phyloP scores from a whole-genome alignment of 2,888 invertebrate genomes.

The Siphonodentalium dalli region DNA sequence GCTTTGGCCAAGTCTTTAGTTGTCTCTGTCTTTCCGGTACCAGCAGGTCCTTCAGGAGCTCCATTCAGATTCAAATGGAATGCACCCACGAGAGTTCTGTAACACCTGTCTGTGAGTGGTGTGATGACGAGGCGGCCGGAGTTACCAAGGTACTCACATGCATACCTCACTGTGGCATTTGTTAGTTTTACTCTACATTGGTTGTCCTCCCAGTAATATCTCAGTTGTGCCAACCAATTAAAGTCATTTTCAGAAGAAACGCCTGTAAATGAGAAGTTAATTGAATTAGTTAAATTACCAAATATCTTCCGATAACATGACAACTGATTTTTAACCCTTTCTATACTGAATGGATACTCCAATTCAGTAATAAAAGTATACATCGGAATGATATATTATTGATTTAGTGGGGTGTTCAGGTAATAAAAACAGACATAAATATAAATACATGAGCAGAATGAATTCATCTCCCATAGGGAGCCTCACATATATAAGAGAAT shows the following conservation, averaged over 20 bases:
- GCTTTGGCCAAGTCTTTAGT: constrained; percentile 93
- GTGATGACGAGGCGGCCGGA: constrained; percentile 85
- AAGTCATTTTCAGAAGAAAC: constrained; percentile 82
- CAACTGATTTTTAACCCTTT: too few relatives aligned
- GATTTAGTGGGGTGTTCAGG: too few relatives aligned
- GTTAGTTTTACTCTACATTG: constrained; percentile 77
- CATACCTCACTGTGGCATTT: constrained; percentile 86
- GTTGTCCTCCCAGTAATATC: constrained; percentile 76
- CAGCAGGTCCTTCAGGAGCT: constrained; percentile 67
- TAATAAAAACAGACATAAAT: too few relatives aligned
- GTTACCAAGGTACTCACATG: constrained; percentile 93
- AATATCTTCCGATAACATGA: neutral
- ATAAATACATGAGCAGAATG: too few relatives aligned
- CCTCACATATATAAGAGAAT: too few relatives aligned
- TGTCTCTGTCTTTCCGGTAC: constrained; percentile 68
- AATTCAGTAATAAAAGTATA: too few relatives aligned
- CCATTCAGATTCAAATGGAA: constrained; percentile 85
- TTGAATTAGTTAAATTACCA: neutral
- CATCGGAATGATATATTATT: too few relatives aligned
- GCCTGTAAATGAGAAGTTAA: constrained; percentile 33
- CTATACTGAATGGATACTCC: too few relatives aligned
- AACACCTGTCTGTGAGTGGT: constrained; percentile 91
- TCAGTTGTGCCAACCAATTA: constrained; percentile 86
- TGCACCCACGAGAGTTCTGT: constrained; percentile 89
- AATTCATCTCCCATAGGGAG: too few relatives aligned